Conservation (phyloP, 2,797 vertebrate species). For the Sarcophilus harrisii region DNA sequence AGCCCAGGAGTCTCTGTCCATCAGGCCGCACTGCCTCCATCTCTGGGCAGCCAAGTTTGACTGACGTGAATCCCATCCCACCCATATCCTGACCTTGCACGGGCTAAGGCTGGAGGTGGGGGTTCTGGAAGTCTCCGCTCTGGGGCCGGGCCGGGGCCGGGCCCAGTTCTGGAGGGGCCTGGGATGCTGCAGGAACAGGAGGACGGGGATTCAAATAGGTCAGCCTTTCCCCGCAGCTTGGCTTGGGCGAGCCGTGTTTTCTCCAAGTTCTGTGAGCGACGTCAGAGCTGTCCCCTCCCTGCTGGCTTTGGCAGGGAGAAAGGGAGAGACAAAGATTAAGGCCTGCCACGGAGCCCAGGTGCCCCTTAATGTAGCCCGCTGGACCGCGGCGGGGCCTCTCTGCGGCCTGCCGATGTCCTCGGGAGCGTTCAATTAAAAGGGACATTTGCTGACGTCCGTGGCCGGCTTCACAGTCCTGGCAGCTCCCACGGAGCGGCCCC, state of each 20-base stretch:
- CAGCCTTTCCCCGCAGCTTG: conserved; percentile 59
- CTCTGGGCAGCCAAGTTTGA: not conserved
- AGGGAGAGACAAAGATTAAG: conserved; percentile 74
- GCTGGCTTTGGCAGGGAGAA: conserved; percentile 77
- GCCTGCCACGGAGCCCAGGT: conserved; percentile 77
- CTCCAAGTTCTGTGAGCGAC: conserved; percentile 76
- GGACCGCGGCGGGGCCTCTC: conserved; percentile 73
- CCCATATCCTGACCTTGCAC: not conserved
- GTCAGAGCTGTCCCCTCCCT: conserved; percentile 75
- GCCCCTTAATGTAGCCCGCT: conserved; percentile 73
- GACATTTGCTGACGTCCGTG: conserved; percentile 82
- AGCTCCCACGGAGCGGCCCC: conserved; percentile 64
- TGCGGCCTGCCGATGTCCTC: conserved; percentile 76
- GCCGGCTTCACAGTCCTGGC: conserved; percentile 66
- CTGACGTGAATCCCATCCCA: not conserved
- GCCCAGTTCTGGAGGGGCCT: not conserved
- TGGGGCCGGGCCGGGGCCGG: not conserved
- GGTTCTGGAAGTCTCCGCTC: not conserved
- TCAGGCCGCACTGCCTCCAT: not conserved
- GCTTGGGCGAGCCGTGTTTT: conserved; percentile 72
- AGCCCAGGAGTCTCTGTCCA: not conserved
- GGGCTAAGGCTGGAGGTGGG: not conserved
- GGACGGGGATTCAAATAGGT: conserved; percentile 69
- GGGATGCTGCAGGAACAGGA: not conserved
- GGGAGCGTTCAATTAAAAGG: conserved; percentile 83